Base-by-base conservation (phyloP, 2,888 invertebrate species). In the Lasioglossum pauxillum region DNA sequence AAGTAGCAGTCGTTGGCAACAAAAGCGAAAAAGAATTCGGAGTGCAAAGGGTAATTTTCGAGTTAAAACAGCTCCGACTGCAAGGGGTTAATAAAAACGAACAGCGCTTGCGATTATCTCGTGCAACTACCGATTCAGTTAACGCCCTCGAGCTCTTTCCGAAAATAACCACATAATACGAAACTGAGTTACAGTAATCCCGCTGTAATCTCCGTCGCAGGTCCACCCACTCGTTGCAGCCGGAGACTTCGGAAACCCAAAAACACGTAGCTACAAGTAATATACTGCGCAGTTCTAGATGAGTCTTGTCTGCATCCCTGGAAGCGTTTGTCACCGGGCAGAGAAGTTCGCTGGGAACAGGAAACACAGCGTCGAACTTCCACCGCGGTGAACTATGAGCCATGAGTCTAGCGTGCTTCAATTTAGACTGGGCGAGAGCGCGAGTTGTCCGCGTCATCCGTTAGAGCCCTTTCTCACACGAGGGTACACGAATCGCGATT, bases 341-440 rank as follows among this genome's bases (percentile, higher is more conserved):
- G 35, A 23, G 38, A 69, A 69, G 23, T 69, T 69, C 69, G 10
- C 69, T 38, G 38, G 23, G 23, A 69, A 23, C 69, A 23, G 69
- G 69, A 69, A 38, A 69, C 69, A 35, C 67, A 38, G 38, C 69
- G 38, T 10, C 69, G 69, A 69, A 69, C 69, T 35, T 69, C 38
- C 38, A 69, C 10, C 69, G 69, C 38, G 69, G 38, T 38, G 67
- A 67, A 19, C 35, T 67, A 35, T 0, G 67, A 35, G 19, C 23
- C 19, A 31, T 23, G 23, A 31, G 69, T 19, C 19, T 35, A 23
- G 19, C 8, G 23, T 67, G 35, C 67, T 19, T 10, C 23, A 23
- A 35, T 35, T 69, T 38, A 38, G 19, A 38, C 10, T 10, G 31
- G 16, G 31, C 31, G 8, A 31, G 19, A 69, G 69, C 64, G 67